These are phyloP conservation scores for Neogobius melanostomus DNA, from an alignment of 2,113 vertebrate genomes.

Conservation along the genomic window DNA sequence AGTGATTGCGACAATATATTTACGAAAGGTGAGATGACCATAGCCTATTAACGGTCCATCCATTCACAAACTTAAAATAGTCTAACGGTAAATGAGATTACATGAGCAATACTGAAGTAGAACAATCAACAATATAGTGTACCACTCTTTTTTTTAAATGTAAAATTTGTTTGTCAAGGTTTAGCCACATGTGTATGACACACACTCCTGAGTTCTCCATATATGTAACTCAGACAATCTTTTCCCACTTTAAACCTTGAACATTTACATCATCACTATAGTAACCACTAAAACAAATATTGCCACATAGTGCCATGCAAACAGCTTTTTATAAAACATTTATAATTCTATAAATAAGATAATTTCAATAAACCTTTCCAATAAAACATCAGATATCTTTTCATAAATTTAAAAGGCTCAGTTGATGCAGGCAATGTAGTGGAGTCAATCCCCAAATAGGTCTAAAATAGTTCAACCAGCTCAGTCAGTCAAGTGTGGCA, in stretches of 20 bases:
- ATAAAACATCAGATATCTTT: slow-evolving; percentile 58
- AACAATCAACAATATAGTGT: slow-evolving; percentile 70
- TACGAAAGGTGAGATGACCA: slow-evolving; percentile 67
- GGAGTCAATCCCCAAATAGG: slow-evolving; percentile 58
- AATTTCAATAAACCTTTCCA: slow-evolving; percentile 58
- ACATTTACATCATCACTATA: slow-evolving; percentile 68
- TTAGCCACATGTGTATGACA: slow-evolving; percentile 14
- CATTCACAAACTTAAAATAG: slow-evolving; percentile 59
- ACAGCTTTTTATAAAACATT: slow-evolving; percentile 75
- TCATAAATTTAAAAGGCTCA: slow-evolving; percentile 76
- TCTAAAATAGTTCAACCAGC: slow-evolving; percentile 35
- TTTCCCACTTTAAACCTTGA: slow-evolving; percentile 38
- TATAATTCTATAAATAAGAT: slow-evolving; percentile 65
- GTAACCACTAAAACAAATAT: slow-evolving; percentile 77
- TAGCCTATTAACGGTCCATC: slow-evolving; percentile 41
- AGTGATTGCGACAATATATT: slow-evolving; percentile 66
- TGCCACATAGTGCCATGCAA: slow-evolving; percentile 78
- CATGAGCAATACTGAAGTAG: slow-evolving; percentile 71
- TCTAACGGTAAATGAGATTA: slow-evolving; percentile 62
- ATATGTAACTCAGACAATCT: slow-evolving; percentile 20
- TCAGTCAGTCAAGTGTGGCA: slow-evolving; percentile 14
- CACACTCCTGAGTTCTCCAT: slow-evolving; percentile 33
- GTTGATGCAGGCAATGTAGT: slow-evolving; percentile 77
- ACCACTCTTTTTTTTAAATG: slow-evolving; percentile 47
- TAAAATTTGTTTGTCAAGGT: slow-evolving; percentile 59